Conservation (phyloP, 2,888 invertebrate genomes). For the Fissipunctia ypsillon region DNA sequence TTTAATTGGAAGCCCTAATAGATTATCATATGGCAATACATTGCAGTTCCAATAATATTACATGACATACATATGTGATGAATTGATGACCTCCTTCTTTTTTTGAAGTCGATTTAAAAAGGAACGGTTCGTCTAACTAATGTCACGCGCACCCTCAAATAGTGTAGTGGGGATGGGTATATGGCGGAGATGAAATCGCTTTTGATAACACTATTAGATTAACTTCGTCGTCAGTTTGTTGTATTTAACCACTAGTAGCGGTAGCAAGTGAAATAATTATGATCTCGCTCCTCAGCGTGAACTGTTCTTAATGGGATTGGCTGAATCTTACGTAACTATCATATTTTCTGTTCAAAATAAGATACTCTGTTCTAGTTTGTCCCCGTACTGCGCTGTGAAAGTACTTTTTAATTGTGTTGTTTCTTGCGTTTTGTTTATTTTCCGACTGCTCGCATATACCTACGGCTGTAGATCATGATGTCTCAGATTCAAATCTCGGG, state of each 20-base stretch:
- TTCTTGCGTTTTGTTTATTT: constrained; percentile 32
- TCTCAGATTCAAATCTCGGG: neutral
- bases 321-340: constrained; percentile 67
- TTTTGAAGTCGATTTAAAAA: no score
- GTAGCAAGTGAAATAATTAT: constrained; percentile 73
- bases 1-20: no score
- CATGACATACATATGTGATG: no score
- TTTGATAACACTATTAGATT: no score
- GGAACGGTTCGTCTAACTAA: no score
- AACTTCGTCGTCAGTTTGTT: no score
- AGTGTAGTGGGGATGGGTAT: no score
- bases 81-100: no score
- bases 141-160: no score
- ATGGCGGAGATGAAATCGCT: no score
- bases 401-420: constrained; percentile 41
- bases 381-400: constrained; percentile 15
- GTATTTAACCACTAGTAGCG: constrained; percentile 58
- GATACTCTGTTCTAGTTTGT: constrained; percentile 41
- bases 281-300: constrained; percentile 66
- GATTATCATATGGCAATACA: no score
- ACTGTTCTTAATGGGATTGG: constrained; percentile 71
- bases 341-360: constrained; percentile 57
- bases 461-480: neutral
- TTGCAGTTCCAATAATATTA: no score
- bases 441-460: neutral